These are phyloP conservation scores for Eristalinus aeneus DNA, from an alignment of 2,888 invertebrate genomes.

Conservation along the genomic window DNA sequence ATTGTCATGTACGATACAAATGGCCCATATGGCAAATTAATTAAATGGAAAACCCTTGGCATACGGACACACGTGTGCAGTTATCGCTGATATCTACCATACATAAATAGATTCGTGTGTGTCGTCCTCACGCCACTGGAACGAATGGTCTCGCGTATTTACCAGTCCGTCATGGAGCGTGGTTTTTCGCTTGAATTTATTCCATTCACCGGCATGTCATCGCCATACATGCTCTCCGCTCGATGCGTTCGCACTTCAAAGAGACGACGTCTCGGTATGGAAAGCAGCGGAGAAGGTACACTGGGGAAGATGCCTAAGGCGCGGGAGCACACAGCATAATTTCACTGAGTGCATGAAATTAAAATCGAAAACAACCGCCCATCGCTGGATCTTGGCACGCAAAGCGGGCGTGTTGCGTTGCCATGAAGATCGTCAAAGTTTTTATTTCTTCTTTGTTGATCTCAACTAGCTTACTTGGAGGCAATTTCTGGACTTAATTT, in stretches of 20 bases:
- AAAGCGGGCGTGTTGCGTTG: conserved; percentile 19
- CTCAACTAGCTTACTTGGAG: background rate
- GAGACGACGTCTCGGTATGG: background rate
- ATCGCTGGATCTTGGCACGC: background rate
- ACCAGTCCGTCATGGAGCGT: background rate
- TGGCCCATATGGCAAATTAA: background rate
- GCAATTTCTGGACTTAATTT: background rate
- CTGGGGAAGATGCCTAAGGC: background rate
- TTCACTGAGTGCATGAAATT: background rate
- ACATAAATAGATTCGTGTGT: background rate
- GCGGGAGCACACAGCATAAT: background rate
- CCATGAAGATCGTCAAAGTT: background rate
- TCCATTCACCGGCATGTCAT: background rate
- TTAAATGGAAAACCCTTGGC: background rate
- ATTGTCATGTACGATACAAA: background rate
- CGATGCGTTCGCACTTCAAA: background rate
- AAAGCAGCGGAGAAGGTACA: background rate
- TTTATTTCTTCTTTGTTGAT: background rate
- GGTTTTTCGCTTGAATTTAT: background rate
- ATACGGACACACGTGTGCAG: background rate
- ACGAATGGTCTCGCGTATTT: background rate
- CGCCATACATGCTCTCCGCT: background rate
- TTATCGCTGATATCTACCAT: background rate
- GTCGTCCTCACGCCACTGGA: background rate
- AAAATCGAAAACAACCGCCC: background rate